Conservation (phyloP, 1,140 invertebrate genomes). For the Choristoneura fumiferana region DNA sequence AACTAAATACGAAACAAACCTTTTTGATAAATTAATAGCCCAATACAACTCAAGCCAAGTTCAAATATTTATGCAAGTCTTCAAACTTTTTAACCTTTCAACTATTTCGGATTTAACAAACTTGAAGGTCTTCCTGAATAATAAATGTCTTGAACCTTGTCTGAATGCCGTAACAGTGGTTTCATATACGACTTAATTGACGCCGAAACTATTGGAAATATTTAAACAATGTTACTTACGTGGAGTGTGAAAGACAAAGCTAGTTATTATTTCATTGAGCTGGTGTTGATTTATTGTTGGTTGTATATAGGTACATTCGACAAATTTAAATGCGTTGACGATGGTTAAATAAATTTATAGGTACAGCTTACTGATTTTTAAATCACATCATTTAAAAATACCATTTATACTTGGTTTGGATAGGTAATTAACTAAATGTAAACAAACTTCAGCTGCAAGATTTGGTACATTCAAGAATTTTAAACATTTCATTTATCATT, state of each 20-base stretch:
- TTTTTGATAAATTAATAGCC: neutral
- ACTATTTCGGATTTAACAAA: conserved; percentile 1
- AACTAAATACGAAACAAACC: neutral
- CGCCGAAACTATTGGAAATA: neutral
- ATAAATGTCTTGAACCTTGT: no score
- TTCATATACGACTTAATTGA: neutral
- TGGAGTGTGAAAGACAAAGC: neutral
- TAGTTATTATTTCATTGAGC: neutral
- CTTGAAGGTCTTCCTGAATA: neutral
- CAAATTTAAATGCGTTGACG: neutral
- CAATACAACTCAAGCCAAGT: neutral
- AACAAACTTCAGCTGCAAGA: no score
- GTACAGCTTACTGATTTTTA: no score
- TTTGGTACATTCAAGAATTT: no score
- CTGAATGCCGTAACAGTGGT: no score
- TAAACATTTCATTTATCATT: no score
- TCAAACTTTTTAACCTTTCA: neutral
- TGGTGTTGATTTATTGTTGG: conserved; percentile 2
- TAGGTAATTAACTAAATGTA: no score
- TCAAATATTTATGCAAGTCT: neutral
- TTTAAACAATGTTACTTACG: conserved; percentile 15
- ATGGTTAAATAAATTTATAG: no score
- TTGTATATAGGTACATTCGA: neutral
- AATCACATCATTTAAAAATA: no score
- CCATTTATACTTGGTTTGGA: no score